Percentiles rank a stretch among this genome's conserved stretches.
Evolutionary conservation across 2,888 invertebrate species (phyloP).

Genomic region (Bembecia ichneumoniformis): DNA sequence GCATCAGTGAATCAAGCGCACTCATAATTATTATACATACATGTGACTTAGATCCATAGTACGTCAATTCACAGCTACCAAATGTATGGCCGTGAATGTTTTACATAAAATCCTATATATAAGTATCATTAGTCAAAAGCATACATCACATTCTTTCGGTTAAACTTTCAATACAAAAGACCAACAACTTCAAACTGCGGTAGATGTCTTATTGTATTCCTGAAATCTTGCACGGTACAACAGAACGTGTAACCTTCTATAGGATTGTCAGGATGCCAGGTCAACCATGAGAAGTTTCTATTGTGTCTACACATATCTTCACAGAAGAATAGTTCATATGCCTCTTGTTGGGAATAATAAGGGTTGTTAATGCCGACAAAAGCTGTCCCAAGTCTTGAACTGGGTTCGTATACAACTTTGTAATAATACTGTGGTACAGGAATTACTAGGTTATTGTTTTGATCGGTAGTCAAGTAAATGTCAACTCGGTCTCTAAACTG

Average conservation of each 20-base stretch:
- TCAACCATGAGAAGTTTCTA: conserved; percentile 68
- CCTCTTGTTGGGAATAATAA: conserved; percentile 40
- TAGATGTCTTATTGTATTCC: conserved; percentile 55
- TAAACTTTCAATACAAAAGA: conserved; percentile 20
- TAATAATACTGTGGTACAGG: conserved; percentile 61
- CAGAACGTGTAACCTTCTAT: conserved; percentile 73
- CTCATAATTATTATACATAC: too few relatives aligned
- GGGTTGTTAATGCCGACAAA: conserved; percentile 78
- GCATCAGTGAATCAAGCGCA: too few relatives aligned
- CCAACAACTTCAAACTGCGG: conserved; percentile 68
- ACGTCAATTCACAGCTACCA: too few relatives aligned
- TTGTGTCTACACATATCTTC: conserved; percentile 60
- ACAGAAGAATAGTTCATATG: conserved; percentile 54
- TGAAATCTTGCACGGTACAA: conserved; percentile 71
- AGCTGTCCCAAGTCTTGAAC: conserved; percentile 58
- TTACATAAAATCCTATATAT: not conserved
- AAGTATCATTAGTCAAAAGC: too few relatives aligned
- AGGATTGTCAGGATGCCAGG: conserved; percentile 64
- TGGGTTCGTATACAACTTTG: conserved; percentile 71
- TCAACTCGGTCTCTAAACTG: conserved; percentile 36
- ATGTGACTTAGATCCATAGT: too few relatives aligned
- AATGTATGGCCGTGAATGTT: too few relatives aligned
- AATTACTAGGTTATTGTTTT: conserved; percentile 50
- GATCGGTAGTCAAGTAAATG: conserved; percentile 45
- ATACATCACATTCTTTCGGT: too few relatives aligned